Evolutionary conservation across 2,797 vertebrate species (phyloP).

Genomic region (Tadarida brasiliensis): DNA sequence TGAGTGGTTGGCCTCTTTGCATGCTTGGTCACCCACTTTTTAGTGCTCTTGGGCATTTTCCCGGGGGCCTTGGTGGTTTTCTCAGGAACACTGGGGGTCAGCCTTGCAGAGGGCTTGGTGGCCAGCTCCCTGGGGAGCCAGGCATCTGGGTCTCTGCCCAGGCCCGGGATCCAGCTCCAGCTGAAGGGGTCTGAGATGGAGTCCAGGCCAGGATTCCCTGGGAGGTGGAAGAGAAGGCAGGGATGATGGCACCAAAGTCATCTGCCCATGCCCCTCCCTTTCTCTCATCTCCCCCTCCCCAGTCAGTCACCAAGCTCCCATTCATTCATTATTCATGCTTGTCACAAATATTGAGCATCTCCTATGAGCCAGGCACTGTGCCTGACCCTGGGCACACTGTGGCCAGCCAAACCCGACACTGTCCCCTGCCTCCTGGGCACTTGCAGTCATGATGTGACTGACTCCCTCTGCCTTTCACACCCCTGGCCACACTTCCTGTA

Average conservation of each 20-base stretch:
- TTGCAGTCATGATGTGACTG: background rate
- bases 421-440: background rate
- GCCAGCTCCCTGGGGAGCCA: slow-evolving; percentile 57
- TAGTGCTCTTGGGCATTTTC: slow-evolving; percentile 73
- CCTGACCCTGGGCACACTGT: too few relatives aligned
- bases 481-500: too few relatives aligned
- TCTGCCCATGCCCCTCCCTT: too few relatives aligned
- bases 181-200: slow-evolving; percentile 80
- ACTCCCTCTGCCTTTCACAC: background rate
- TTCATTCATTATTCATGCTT: background rate
- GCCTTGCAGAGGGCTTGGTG: slow-evolving; percentile 49
- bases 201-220: slow-evolving; percentile 73
- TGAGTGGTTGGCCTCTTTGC: slow-evolving; percentile 55
- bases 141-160: slow-evolving; percentile 48
- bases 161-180: slow-evolving; percentile 79
- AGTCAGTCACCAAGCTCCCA: background rate
- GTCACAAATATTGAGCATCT: background rate
- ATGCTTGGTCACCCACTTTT: slow-evolving; percentile 77
- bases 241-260: accelerated
- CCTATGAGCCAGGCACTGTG: background rate
- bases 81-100: background rate
- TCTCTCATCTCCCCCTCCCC: background rate
- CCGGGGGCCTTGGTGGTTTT: slow-evolving; percentile 59
- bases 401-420: background rate
- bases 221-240: background rate